Conservation (phyloP, 2,797 vertebrate species). For the Acanthopagrus latus region DNA sequence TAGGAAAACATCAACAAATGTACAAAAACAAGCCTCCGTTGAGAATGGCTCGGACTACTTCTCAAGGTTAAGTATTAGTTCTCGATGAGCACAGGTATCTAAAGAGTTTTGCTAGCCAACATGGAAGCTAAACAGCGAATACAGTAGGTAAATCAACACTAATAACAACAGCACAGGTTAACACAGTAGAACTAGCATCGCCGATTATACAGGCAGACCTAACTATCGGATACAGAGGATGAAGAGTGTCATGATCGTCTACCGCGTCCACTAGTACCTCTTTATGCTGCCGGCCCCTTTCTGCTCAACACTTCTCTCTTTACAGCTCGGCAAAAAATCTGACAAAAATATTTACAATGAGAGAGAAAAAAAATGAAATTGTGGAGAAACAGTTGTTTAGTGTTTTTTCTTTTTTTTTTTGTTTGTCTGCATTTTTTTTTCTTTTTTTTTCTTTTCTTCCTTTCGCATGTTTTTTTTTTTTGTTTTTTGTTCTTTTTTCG, state of each 20-base stretch:
- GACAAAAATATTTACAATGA: conserved; percentile 92
- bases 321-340: conserved; percentile 87
- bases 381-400: conserved; percentile 88
- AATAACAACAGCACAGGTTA: conserved; percentile 80
- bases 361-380: conserved; percentile 86
- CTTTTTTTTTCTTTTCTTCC: conserved; percentile 70
- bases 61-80: conserved; percentile 63
- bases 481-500: conserved; percentile 59
- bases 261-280: conserved; percentile 79
- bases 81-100: conserved; percentile 71
- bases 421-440: conserved; percentile 74
- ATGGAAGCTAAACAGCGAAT: conserved; percentile 77
- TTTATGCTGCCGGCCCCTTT: conserved; percentile 88
- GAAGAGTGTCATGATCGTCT: conserved; percentile 58
- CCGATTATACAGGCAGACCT: conserved; percentile 77
- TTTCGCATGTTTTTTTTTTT: conserved; percentile 67
- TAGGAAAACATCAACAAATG: conserved; percentile 77
- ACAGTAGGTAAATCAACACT: conserved; percentile 83
- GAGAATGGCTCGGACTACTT: conserved; percentile 68
- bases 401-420: conserved; percentile 78
- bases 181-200: conserved; percentile 78
- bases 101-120: conserved; percentile 69
- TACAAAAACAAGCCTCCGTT: conserved; percentile 73
- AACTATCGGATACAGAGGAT: conserved; percentile 70
- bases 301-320: conserved; percentile 86